Evolutionary conservation across 2,113 vertebrate species (phyloP).

Genomic region (Neogobius melanostomus): DNA sequence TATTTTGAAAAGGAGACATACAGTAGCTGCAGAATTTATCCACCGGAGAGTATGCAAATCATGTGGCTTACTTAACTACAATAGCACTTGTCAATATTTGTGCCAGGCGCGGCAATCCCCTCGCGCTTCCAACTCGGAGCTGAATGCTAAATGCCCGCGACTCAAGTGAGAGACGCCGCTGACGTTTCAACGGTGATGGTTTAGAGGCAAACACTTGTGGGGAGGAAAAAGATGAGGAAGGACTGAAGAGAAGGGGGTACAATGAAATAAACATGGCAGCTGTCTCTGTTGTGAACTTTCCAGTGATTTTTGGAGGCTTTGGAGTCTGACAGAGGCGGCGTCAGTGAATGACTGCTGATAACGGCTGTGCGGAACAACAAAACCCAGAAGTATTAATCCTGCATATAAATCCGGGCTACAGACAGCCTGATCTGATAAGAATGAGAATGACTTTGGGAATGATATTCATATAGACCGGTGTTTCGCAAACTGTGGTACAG

Average conservation of each 20-base stretch:
- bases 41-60: conserved; percentile 44
- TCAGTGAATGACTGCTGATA: conserved; percentile 69
- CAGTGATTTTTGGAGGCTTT: conserved; percentile 65
- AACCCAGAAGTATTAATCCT: conserved; percentile 43
- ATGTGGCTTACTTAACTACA: conserved; percentile 43
- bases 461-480: background rate
- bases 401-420: conserved; percentile 66
- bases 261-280: conserved; percentile 70
- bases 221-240: conserved; percentile 47
- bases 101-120: conserved; percentile 56
- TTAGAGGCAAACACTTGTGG: conserved; percentile 59
- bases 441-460: conserved; percentile 1
- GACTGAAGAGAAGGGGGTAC: conserved; percentile 40
- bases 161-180: conserved; percentile 52
- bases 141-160: conserved; percentile 62
- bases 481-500: background rate
- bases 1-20: conserved; percentile 21
- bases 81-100: conserved; percentile 63
- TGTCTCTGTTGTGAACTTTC: conserved; percentile 62
- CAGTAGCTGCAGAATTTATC: conserved; percentile 30
- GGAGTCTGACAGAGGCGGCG: conserved; percentile 60
- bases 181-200: conserved; percentile 49
- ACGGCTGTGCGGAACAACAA: conserved; percentile 52
- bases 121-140: conserved; percentile 37
- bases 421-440: conserved; percentile 11